Percentiles rank a stretch among this genome's conserved stretches.
These are phyloP conservation scores for Toxotes lorentzi DNA, from an alignment of 2,797 vertebrate genomes.

Conservation along the genomic window DNA sequence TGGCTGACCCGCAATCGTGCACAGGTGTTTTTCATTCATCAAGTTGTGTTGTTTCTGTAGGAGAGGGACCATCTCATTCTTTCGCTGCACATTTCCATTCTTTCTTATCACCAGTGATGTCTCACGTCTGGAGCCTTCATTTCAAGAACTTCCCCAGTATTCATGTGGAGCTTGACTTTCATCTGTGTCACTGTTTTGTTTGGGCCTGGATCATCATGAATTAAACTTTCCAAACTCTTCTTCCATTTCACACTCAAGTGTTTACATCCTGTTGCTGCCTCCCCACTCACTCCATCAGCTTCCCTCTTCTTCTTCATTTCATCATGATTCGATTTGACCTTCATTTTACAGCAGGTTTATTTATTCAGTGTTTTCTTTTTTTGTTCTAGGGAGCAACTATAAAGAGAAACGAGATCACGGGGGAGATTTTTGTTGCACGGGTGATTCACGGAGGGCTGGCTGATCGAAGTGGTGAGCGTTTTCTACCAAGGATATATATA, in stretches of 20 bases:
- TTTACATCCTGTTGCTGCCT: neutral
- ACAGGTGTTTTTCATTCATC: neutral
- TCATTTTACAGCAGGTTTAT: neutral
- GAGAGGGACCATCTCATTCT: slow-evolving; percentile 5
- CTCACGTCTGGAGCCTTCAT: neutral
- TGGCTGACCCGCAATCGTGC: slow-evolving; percentile 25
- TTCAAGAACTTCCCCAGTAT: neutral
- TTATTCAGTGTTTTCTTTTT: neutral
- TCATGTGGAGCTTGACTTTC: neutral
- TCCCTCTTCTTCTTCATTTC: neutral
- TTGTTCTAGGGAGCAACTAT: slow-evolving; percentile 94
- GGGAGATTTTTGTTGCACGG: slow-evolving; percentile 94
- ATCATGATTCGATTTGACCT: neutral
- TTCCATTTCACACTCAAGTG: slow-evolving; percentile 4
- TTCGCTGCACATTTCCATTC: neutral
- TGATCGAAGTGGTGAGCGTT: slow-evolving; percentile 91
- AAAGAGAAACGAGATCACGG: slow-evolving; percentile 92
- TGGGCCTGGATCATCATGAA: neutral
- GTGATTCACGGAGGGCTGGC: slow-evolving; percentile 96
- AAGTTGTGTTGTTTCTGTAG: neutral
- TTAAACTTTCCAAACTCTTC: neutral
- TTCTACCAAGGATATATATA: no score
- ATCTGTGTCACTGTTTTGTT: neutral
- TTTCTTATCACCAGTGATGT: neutral
- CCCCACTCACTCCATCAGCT: neutral